phyloP scores from a whole-genome alignment of 2,797 vertebrate genomes.

The Hafferia zeledoni region DNA sequence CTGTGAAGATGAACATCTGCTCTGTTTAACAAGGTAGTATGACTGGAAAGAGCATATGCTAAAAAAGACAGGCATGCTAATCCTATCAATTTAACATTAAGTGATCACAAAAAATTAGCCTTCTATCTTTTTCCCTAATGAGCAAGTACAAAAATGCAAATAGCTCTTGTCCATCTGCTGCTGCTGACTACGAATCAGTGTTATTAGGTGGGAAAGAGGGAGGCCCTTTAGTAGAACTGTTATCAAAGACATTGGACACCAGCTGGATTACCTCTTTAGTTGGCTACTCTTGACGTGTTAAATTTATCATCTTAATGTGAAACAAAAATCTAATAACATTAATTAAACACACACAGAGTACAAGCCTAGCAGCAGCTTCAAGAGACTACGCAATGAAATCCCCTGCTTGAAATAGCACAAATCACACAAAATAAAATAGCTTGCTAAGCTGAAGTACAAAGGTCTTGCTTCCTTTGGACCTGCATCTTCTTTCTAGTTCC shows the following conservation, averaged over 20 bases:
- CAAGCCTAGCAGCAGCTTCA: background rate
- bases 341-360: background rate
- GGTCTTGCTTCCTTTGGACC: background rate
- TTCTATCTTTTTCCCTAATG: background rate
- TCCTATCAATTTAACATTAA: background rate
- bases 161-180: slow-evolving; percentile 56
- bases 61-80: background rate
- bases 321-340: background rate
- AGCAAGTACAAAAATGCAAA: slow-evolving; percentile 59
- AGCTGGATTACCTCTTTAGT: background rate
- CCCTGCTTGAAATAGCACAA: background rate
- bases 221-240: slow-evolving; percentile 33
- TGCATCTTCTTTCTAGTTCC: background rate
- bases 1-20: slow-evolving; percentile 46
- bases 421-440: background rate
- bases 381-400: background rate
- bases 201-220: background rate
- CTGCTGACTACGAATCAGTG: slow-evolving; percentile 49
- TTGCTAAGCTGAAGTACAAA: background rate
- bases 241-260: background rate
- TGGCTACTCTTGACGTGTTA: background rate
- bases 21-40: slow-evolving; percentile 19
- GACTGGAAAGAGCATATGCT: background rate
- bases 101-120: background rate
- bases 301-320: background rate